These are phyloP conservation scores for Percopsis transmontana DNA, from an alignment of 2,113 vertebrate species.

Conservation along the genomic window DNA sequence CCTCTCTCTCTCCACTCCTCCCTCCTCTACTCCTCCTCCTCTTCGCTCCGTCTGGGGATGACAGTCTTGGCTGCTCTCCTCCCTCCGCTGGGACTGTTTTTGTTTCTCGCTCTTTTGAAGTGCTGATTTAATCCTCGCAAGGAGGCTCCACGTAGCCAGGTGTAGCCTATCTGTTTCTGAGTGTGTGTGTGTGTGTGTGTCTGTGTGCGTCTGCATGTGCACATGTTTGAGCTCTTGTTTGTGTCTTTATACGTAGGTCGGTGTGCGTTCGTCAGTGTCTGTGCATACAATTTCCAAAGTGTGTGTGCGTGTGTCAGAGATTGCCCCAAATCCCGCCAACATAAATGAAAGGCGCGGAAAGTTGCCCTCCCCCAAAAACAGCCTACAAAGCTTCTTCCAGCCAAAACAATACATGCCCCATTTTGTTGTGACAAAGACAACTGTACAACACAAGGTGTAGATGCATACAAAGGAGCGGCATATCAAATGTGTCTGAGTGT, in stretches of 20 bases:
- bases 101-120: constrained; percentile 79
- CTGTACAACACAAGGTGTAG: constrained; percentile 54
- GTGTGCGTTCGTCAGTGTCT: constrained; percentile 46
- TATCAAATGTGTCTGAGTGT: constrained; percentile 50
- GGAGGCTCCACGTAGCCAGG: constrained; percentile 70
- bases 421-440: constrained; percentile 60
- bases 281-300: constrained; percentile 38
- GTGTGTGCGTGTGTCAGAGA: constrained; percentile 62
- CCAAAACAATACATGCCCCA: constrained; percentile 64
- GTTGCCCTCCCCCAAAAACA: constrained; percentile 72
- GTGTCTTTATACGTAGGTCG: constrained; percentile 38
- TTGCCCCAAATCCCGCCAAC: constrained; percentile 64
- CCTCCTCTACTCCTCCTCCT: constrained; percentile 29
- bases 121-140: constrained; percentile 80
- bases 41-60: constrained; percentile 61
- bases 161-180: constrained; percentile 67
- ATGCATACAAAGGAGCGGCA: constrained; percentile 43
- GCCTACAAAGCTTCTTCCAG: constrained; percentile 71
- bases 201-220: constrained; percentile 34
- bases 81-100: constrained; percentile 73
- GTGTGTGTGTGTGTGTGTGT: constrained; percentile 45
- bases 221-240: constrained; percentile 33
- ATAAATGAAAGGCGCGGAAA: constrained; percentile 51
- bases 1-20: constrained; percentile 40
- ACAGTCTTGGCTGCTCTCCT: constrained; percentile 64